These are phyloP conservation scores for Sebastes hopkinsi DNA, from an alignment of 2,797 vertebrate species.

Conservation along the genomic window DNA sequence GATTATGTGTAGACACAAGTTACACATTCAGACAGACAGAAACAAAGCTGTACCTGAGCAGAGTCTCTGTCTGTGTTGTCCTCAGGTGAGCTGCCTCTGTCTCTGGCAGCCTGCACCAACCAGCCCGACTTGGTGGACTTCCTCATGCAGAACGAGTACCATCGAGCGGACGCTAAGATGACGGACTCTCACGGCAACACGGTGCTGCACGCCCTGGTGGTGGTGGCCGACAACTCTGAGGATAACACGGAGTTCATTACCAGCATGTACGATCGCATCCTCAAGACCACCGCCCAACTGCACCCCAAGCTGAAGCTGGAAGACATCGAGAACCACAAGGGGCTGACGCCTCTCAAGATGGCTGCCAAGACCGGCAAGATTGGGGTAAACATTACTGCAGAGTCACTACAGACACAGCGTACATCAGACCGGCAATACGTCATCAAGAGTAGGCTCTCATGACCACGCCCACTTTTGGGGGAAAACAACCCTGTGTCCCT, in stretches of 20 bases:
- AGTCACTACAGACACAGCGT: background rate
- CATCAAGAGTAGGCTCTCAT: background rate
- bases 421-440: background rate
- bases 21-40: no score
- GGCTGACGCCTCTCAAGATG: conserved; percentile 90
- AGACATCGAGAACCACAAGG: conserved; percentile 85
- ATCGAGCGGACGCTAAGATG: conserved; percentile 74
- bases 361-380: conserved; percentile 93
- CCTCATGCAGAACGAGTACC: conserved; percentile 87
- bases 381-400: conserved; percentile 78
- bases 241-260: conserved; percentile 92
- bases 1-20: no score
- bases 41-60: no score
- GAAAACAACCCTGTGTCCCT: no score
- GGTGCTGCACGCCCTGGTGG: conserved; percentile 91
- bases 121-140: conserved; percentile 91
- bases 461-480: no score
- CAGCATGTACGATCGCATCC: conserved; percentile 90
- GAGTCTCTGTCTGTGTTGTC: no score
- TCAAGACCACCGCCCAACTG: conserved; percentile 81
- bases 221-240: conserved; percentile 88
- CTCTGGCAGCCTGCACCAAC: conserved; percentile 95
- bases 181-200: conserved; percentile 92
- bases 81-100: conserved; percentile 93
- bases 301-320: conserved; percentile 84